These are phyloP conservation scores for Sitophilus oryzae DNA, from an alignment of 1,140 invertebrate species.

Conservation along the genomic window DNA sequence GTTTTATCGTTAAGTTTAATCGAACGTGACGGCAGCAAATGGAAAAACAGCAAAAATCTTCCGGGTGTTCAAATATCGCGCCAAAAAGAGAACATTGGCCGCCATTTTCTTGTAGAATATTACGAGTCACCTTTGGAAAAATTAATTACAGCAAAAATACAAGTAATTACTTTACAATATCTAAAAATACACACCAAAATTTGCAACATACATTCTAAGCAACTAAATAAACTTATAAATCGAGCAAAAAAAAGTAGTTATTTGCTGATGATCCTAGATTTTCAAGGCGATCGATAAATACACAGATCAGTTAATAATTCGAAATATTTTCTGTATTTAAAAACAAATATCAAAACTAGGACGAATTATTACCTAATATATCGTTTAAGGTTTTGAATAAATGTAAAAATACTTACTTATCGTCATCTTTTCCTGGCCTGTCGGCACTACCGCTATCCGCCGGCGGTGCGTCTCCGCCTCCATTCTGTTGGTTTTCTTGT, in stretches of 20 bases:
- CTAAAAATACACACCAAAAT: slow-evolving; percentile 21
- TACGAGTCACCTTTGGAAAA: slow-evolving; percentile 10
- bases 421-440: slow-evolving; percentile 64
- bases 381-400: no score
- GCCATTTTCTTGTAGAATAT: slow-evolving; percentile 41
- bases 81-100: slow-evolving; percentile 29
- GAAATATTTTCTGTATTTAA: slow-evolving; percentile 3
- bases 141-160: slow-evolving; percentile 11
- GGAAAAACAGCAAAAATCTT: slow-evolving; percentile 7
- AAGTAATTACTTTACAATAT: slow-evolving; percentile 16
- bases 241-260: slow-evolving; percentile 9
- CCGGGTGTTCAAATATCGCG: slow-evolving; percentile 28
- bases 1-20: slow-evolving; percentile 4
- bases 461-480: slow-evolving; percentile 54
- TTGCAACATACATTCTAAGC: slow-evolving; percentile 18
- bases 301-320: neutral
- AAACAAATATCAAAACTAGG: slow-evolving; percentile 26
- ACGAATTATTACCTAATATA: neutral
- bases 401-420: slow-evolving; percentile 53
- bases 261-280: slow-evolving; percentile 33
- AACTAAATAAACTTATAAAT: slow-evolving; percentile 8
- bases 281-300: slow-evolving; percentile 12
- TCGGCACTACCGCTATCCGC: slow-evolving; percentile 58
- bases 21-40: neutral
- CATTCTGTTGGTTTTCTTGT: slow-evolving; percentile 49